Evolutionary conservation across 2,113 vertebrate genomes (phyloP).

Genomic region (Callaeas wilsoni): DNA sequence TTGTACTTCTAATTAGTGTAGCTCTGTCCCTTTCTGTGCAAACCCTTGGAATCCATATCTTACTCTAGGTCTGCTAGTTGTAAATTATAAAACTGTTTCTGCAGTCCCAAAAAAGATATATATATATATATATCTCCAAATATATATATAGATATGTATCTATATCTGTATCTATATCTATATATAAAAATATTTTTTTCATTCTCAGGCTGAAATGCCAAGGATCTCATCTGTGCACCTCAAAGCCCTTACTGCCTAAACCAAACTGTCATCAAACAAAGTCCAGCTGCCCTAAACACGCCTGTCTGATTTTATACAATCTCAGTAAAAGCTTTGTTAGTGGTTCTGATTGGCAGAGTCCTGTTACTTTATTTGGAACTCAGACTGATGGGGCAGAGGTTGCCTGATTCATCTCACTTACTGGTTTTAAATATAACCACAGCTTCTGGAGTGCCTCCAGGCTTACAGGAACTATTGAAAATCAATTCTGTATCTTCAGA

Average conservation of each 20-base stretch:
- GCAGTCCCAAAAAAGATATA: neutral
- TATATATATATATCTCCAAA: too few species aligned
- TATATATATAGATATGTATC: too few species aligned
- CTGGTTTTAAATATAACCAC: neutral
- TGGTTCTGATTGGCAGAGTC: neutral
- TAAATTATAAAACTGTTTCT: neutral
- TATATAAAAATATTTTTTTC: too few species aligned
- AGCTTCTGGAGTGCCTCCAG: slow-evolving; percentile 9
- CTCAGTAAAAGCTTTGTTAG: neutral
- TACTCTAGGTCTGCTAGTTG: neutral
- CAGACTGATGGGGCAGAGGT: neutral
- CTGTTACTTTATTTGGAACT: neutral
- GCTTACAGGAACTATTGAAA: slow-evolving; percentile 1
- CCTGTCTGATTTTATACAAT: neutral
- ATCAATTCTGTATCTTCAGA: neutral
- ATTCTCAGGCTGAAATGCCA: neutral
- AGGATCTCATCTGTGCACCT: neutral
- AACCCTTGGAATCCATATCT: neutral
- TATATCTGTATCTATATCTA: too few species aligned
- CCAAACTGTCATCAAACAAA: neutral
- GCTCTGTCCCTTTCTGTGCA: neutral
- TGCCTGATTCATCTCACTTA: neutral
- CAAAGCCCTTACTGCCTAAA: neutral
- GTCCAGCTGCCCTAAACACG: neutral
- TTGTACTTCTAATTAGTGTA: neutral